Percentiles rank a stretch among this genome's conserved stretches.
phyloP scores from a whole-genome alignment of 2,888 invertebrate genomes.

The Hirtodrosophila cameraria region DNA sequence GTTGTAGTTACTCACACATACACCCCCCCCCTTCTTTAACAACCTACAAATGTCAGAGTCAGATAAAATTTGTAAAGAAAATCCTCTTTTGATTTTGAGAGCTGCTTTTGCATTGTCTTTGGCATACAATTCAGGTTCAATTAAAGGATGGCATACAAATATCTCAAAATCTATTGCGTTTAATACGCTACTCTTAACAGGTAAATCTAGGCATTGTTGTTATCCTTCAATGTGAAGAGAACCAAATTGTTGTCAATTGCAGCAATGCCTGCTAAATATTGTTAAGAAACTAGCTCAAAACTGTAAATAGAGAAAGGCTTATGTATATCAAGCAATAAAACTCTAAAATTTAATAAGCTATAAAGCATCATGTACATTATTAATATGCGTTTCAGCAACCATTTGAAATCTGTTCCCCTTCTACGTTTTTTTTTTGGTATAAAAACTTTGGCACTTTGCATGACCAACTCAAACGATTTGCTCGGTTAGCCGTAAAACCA shows the following conservation, averaged over 20 bases:
- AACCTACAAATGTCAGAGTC: constrained; percentile 38
- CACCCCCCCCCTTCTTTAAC: no score
- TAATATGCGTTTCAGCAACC: constrained; percentile 56
- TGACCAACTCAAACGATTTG: constrained; percentile 75
- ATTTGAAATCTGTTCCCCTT: constrained; percentile 23
- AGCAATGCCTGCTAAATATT: constrained; percentile 22
- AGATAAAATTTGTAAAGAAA: no score
- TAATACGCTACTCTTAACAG: constrained; percentile 10
- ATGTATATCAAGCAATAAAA: constrained; percentile 40
- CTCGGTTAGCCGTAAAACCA: constrained; percentile 67
- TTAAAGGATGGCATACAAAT: constrained; percentile 37
- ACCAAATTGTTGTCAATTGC: constrained; percentile 17
- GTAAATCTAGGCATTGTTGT: not conserved
- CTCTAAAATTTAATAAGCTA: constrained; percentile 46
- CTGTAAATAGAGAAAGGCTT: not conserved
- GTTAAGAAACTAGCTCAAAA: not conserved
- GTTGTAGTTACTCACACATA: constrained; percentile 7
- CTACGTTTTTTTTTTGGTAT: constrained; percentile 31
- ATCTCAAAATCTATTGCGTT: no score
- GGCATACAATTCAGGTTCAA: constrained; percentile 57
- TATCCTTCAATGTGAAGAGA: not conserved
- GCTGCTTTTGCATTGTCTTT: constrained; percentile 37
- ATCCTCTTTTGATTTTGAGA: constrained; percentile 28
- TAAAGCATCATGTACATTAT: constrained; percentile 41
- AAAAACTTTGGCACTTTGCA: constrained; percentile 75